A percentile compares a stretch with the other conserved stretches of the same genome.
Conservation (phyloP, 1,140 invertebrate species). For the Lordiphosa stackelbergi region DNA sequence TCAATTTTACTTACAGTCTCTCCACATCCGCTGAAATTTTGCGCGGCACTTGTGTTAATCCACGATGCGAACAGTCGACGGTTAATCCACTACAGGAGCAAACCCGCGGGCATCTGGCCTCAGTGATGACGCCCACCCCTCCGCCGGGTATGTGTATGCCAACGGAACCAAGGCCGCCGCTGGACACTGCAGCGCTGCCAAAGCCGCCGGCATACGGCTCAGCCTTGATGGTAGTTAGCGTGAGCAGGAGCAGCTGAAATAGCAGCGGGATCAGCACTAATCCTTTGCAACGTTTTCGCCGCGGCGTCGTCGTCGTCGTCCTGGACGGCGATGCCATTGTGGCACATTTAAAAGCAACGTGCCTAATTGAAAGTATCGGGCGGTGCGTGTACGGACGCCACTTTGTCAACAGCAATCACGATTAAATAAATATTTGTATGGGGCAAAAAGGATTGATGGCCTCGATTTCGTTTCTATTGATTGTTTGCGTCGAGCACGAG, state of each 20-base stretch:
- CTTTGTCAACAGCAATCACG: constrained; percentile 72
- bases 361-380: constrained; percentile 72
- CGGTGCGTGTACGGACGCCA: constrained; percentile 58
- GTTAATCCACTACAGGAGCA: constrained; percentile 87
- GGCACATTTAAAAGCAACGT: constrained; percentile 73
- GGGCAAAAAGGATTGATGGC: constrained; percentile 53
- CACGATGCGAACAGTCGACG: constrained; percentile 89
- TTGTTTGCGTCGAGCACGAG: constrained; percentile 6
- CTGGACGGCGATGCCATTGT: constrained; percentile 65
- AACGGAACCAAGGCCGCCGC: constrained; percentile 62
- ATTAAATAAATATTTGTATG: constrained; percentile 60
- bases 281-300: constrained; percentile 45
- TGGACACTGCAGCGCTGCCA: constrained; percentile 56
- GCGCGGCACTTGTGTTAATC: constrained; percentile 86
- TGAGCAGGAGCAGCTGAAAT: constrained; percentile 14
- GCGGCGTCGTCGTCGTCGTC: constrained; percentile 50
- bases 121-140: constrained; percentile 65
- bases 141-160: constrained; percentile 75
- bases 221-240: constrained; percentile 31
- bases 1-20: constrained; percentile 86
- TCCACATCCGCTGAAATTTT: constrained; percentile 86
- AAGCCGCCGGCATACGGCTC: constrained; percentile 66
- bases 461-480: constrained; percentile 9
- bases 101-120: constrained; percentile 84
- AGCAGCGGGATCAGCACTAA: constrained; percentile 20